phyloP scores from a whole-genome alignment of 2,888 invertebrate genomes.

The Rhyacophila evoluta region DNA sequence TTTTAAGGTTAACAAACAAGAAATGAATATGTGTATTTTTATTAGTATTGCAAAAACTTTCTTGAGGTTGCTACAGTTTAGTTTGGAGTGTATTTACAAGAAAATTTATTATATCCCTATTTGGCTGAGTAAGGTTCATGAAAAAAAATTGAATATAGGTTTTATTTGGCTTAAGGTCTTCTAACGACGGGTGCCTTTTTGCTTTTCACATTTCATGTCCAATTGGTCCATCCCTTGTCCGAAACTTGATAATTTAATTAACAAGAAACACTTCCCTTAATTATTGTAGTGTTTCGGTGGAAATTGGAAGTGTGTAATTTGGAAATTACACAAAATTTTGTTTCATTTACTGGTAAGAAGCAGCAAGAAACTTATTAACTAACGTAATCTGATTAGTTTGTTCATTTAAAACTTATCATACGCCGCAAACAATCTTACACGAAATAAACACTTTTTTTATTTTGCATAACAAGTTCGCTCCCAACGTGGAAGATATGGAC shows the following conservation, averaged over 20 bases:
- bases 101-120: neutral
- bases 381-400: neutral
- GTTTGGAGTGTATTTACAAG: neutral
- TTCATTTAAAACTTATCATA: neutral
- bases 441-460: no score
- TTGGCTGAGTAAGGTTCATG: neutral
- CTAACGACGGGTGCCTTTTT: neutral
- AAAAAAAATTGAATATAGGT: neutral
- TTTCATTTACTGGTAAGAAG: neutral
- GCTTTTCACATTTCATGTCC: slow-evolving; percentile 2
- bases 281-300: slow-evolving; percentile 19
- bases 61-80: no score
- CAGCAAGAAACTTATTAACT: neutral
- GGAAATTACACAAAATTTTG: slow-evolving; percentile 8
- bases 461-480: no score
- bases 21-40: no score
- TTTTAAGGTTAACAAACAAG: no score
- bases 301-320: slow-evolving; percentile 14
- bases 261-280: slow-evolving; percentile 22
- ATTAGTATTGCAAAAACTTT: no score
- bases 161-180: neutral
- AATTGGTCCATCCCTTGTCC: neutral
- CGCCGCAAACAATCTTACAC: no score
- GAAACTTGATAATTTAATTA: slow-evolving; percentile 10
- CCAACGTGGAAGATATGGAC: no score